phyloP scores from a whole-genome alignment of 2,797 vertebrate species.

The Pangasius djambal region DNA sequence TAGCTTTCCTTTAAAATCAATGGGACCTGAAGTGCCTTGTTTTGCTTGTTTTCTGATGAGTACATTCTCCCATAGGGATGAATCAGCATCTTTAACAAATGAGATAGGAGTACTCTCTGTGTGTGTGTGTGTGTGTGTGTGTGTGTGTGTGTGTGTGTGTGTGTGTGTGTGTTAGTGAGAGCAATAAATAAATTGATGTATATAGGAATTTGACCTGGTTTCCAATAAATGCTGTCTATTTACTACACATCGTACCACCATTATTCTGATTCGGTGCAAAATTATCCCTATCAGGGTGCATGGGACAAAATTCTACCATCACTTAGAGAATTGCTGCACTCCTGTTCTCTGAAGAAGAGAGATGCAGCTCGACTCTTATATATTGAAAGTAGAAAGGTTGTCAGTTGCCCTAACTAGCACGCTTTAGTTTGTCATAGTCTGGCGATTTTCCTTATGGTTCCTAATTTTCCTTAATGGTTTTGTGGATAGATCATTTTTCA shows the following conservation, averaged over 20 bases:
- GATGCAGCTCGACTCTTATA: neutral
- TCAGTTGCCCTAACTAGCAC: no score
- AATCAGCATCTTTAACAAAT: slow-evolving; percentile 60
- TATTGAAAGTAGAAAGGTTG: no score
- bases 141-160: slow-evolving; percentile 26
- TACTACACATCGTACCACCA: neutral
- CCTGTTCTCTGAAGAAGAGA: neutral
- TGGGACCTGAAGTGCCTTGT: slow-evolving; percentile 60
- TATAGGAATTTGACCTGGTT: neutral
- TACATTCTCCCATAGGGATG: slow-evolving; percentile 47
- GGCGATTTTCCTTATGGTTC: no score
- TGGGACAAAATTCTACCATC: neutral
- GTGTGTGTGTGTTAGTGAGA: neutral
- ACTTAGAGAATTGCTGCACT: neutral
- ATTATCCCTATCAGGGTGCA: neutral
- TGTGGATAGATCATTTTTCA: no score
- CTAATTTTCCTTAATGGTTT: no score
- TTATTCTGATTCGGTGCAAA: neutral
- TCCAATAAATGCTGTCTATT: neutral
- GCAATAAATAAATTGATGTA: neutral
- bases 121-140: slow-evolving; percentile 34
- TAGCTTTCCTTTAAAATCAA: slow-evolving; percentile 71
- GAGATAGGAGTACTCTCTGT: slow-evolving; percentile 26
- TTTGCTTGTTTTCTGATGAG: slow-evolving; percentile 58
- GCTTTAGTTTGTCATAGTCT: no score